Conservation (phyloP, 2,113 vertebrate genomes). For the Elgaria multicarinata region DNA sequence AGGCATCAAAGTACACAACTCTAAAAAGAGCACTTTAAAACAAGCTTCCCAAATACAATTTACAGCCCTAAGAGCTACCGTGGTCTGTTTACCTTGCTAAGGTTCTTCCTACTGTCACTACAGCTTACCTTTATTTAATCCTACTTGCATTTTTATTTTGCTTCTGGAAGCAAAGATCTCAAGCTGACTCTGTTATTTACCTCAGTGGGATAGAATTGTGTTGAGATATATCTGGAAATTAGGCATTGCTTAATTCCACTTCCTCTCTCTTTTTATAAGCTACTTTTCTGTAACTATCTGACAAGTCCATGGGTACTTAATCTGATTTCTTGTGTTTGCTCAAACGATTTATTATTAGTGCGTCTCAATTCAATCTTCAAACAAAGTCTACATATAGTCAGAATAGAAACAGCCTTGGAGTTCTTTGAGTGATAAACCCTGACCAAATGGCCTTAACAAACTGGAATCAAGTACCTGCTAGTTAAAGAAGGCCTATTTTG, state of each 20-base stretch:
- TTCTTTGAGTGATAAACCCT: not conserved
- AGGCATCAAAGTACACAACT: conserved; percentile 7
- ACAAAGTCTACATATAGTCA: conserved; percentile 35
- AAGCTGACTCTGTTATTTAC: conserved; percentile 41
- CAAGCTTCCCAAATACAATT: conserved; percentile 18
- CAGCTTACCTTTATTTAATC: not conserved
- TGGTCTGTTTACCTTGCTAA: conserved; percentile 27
- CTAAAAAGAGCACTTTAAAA: not conserved
- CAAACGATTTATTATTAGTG: conserved; percentile 53
- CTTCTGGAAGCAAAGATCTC: conserved; percentile 35
- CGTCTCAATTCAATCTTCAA: conserved; percentile 54
- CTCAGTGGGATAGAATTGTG: conserved; percentile 37
- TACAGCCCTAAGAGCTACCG: conserved; percentile 6
- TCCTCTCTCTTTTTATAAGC: conserved; percentile 35
- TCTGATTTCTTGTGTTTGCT: conserved; percentile 56
- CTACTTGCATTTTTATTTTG: not conserved
- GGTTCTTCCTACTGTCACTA: not conserved
- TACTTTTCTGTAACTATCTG: conserved; percentile 44
- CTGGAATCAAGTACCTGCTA: not conserved
- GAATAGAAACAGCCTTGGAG: not conserved
- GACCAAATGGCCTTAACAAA: not conserved
- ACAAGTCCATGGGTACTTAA: conserved; percentile 33
- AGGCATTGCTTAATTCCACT: conserved; percentile 41
- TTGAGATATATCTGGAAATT: conserved; percentile 42
- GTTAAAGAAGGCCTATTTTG: not conserved